Conservation (phyloP, 2,797 vertebrate species). For the Monodelphis domestica region DNA sequence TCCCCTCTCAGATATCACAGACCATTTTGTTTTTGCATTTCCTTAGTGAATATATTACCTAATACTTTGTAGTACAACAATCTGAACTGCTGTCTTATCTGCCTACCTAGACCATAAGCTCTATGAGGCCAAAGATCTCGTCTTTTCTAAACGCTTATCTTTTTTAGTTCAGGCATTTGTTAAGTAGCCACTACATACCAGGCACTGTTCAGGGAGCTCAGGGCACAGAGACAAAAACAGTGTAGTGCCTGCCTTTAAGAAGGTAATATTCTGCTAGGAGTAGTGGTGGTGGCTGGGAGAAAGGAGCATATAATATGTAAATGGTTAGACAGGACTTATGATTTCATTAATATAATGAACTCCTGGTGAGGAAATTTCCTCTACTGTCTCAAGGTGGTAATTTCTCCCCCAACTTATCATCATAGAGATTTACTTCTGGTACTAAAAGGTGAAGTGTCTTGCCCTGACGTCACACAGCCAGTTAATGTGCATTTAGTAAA, state of each 20-base stretch:
- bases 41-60: background rate
- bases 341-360: background rate
- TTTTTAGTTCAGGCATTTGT: background rate
- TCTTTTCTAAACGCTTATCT: background rate
- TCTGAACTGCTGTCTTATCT: background rate
- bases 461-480: background rate
- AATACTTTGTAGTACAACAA: background rate
- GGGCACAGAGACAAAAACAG: background rate
- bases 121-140: background rate
- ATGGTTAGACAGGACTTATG: background rate
- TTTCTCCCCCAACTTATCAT: background rate
- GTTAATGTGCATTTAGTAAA: no score
- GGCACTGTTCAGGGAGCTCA: background rate
- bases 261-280: background rate
- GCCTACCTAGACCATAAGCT: background rate
- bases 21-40: background rate
- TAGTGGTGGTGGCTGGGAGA: no score
- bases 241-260: background rate
- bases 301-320: background rate
- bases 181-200: background rate
- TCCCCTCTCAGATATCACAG: fast-evolving
- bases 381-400: background rate
- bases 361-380: background rate
- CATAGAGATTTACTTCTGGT: background rate
- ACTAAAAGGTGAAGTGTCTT: background rate